These are phyloP conservation scores for Sialia sialis DNA, from an alignment of 2,113 vertebrate genomes.

Conservation along the genomic window DNA sequence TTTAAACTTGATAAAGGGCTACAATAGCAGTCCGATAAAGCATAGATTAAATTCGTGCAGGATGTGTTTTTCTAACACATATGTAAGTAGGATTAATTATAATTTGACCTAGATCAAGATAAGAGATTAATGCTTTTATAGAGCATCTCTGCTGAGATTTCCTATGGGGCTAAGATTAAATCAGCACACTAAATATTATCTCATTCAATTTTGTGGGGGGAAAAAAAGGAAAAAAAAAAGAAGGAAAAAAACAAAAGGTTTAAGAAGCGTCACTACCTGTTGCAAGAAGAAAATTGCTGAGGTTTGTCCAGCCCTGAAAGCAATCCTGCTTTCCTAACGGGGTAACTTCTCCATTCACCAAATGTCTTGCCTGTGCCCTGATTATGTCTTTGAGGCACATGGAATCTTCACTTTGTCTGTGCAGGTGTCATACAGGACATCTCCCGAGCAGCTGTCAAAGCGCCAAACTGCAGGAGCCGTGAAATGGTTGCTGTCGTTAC, in stretches of 20 bases:
- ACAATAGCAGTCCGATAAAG: not conserved
- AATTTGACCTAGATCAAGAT: slow-evolving; percentile 44
- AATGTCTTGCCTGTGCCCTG: not conserved
- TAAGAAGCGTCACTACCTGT: not conserved
- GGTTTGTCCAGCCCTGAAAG: not conserved
- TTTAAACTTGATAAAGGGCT: not conserved
- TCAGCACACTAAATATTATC: not conserved
- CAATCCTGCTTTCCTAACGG: not conserved
- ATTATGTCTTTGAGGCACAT: not conserved
- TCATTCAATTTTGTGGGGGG: not conserved
- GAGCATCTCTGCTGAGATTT: slow-evolving; percentile 45
- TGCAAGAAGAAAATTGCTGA: not conserved
- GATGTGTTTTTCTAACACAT: slow-evolving; percentile 28
- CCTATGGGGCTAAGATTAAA: not conserved
- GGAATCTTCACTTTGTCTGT: not conserved
- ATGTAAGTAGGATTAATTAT: slow-evolving; percentile 31
- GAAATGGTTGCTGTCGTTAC: not conserved
- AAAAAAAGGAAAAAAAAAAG: not conserved
- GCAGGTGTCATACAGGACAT: not conserved
- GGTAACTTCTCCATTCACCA: not conserved
- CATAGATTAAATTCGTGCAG: not conserved
- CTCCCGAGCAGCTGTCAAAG: not conserved
- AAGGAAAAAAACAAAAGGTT: not conserved
- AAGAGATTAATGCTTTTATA: slow-evolving; percentile 17
- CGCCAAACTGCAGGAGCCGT: not conserved